Conservation (phyloP, 2,888 invertebrate genomes). For the Mantis religiosa region DNA sequence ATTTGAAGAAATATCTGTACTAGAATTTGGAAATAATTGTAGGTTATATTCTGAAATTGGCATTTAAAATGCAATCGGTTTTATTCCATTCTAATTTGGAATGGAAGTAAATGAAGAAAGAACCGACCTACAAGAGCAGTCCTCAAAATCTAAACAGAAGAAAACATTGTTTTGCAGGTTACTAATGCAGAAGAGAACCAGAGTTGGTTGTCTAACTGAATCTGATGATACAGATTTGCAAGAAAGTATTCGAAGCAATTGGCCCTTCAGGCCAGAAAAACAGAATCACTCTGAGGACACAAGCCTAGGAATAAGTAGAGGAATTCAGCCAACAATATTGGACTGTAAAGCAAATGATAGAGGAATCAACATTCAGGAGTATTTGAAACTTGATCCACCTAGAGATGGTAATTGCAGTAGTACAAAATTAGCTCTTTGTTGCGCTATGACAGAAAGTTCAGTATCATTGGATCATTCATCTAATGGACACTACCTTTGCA, state of each 20-base stretch:
- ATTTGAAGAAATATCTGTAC: not conserved
- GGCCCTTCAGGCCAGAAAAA: not conserved
- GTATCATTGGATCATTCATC: conserved; percentile 29
- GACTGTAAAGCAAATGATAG: not conserved
- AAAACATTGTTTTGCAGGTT: conserved; percentile 40
- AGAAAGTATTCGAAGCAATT: conserved; percentile 7
- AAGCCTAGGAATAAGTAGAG: not conserved
- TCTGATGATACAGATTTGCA: conserved; percentile 32
- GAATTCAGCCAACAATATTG: not conserved
- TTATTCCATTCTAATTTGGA: not conserved
- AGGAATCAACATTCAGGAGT: not conserved
- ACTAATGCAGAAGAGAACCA: conserved; percentile 44
- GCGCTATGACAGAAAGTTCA: conserved; percentile 47
- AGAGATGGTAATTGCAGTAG: conserved; percentile 19
- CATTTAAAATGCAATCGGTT: not conserved
- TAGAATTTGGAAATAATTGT: not conserved
- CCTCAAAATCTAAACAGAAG: conserved; percentile 24
- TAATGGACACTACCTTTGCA: conserved; percentile 18
- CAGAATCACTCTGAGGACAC: not conserved
- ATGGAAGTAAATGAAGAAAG: not conserved
- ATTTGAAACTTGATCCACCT: not conserved
- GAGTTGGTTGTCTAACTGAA: conserved; percentile 43
- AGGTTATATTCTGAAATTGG: not conserved
- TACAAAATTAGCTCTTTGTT: conserved; percentile 37
- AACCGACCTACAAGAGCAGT: not conserved